Conservation (phyloP, 1,140 invertebrate genomes). For the Pseudomyrmex pallidus region DNA sequence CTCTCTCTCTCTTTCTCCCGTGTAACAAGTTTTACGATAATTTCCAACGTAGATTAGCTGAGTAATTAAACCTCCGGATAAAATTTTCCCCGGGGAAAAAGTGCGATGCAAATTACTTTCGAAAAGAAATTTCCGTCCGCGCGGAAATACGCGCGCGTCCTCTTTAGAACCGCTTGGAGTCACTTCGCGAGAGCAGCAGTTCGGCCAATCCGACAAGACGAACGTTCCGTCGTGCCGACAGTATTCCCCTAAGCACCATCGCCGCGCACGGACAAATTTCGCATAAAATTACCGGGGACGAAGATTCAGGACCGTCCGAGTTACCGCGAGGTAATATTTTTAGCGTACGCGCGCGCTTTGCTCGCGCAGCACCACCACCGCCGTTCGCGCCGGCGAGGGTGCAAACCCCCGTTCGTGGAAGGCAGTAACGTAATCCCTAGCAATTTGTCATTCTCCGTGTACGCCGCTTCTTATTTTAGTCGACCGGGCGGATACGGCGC, state of each 20-base stretch:
- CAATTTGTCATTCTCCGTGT: constrained; percentile 77
- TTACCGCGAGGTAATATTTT: constrained; percentile 68
- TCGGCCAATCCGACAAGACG: constrained; percentile 51
- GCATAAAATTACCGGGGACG: constrained; percentile 53
- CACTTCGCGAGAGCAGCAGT: constrained; percentile 25
- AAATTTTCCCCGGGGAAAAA: constrained; percentile 35
- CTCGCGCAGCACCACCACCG: constrained; percentile 19
- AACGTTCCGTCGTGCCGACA: constrained; percentile 38
- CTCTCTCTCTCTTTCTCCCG: too few species aligned
- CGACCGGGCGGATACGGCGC: constrained; percentile 52
- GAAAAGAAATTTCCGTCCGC: constrained; percentile 24
- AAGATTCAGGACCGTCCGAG: constrained; percentile 48
- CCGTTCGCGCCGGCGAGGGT: neutral
- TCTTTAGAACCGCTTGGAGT: constrained; percentile 10
- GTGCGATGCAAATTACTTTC: constrained; percentile 27
- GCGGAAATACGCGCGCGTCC: neutral
- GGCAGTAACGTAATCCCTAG: constrained; percentile 72
- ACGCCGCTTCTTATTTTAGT: constrained; percentile 74
- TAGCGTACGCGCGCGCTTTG: constrained; percentile 33
- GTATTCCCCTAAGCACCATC: constrained; percentile 29
- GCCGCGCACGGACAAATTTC: constrained; percentile 35
- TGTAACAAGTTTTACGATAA: constrained; percentile 6
- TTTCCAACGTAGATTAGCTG: constrained; percentile 34
- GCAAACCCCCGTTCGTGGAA: constrained; percentile 42
- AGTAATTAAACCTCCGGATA: constrained; percentile 27